phyloP scores from a whole-genome alignment of 2,888 invertebrate genomes.

The Epistrophella euchroma region DNA sequence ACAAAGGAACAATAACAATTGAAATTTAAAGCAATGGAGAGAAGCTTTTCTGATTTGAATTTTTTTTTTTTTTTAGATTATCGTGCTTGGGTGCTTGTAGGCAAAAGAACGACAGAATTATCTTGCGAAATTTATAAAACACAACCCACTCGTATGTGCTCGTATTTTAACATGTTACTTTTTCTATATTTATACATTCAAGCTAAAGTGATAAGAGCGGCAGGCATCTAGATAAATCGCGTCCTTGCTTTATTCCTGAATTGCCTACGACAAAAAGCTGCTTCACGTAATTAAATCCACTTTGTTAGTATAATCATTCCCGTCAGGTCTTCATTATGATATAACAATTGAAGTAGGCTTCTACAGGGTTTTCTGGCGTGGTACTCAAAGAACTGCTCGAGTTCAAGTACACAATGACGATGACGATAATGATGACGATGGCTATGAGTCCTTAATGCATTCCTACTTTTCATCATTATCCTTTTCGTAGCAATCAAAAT shows the following conservation, averaged over 20 bases:
- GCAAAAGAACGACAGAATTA: neutral
- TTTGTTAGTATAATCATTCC: slow-evolving; percentile 74
- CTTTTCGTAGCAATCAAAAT: slow-evolving; percentile 39
- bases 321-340: slow-evolving; percentile 72
- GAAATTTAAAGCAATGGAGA: no score
- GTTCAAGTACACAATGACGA: slow-evolving; percentile 62
- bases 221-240: slow-evolving; percentile 4
- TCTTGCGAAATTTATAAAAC: neutral
- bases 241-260: slow-evolving; percentile 59
- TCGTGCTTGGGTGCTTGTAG: neutral
- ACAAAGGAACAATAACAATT: no score
- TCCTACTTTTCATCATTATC: slow-evolving; percentile 63
- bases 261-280: slow-evolving; percentile 69
- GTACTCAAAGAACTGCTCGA: slow-evolving; percentile 64
- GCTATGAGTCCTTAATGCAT: slow-evolving; percentile 62
- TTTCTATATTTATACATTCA: slow-evolving; percentile 6
- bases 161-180: neutral
- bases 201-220: neutral
- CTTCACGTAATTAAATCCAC: slow-evolving; percentile 76
- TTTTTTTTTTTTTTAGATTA: slow-evolving; percentile 42
- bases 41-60: neutral
- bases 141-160: neutral
- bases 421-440: slow-evolving; percentile 45
- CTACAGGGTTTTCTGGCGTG: slow-evolving; percentile 59
- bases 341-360: slow-evolving; percentile 73